Evolutionary conservation across 2,797 vertebrate genomes (phyloP).

Genomic region (Rhinichthys osculus): DNA sequence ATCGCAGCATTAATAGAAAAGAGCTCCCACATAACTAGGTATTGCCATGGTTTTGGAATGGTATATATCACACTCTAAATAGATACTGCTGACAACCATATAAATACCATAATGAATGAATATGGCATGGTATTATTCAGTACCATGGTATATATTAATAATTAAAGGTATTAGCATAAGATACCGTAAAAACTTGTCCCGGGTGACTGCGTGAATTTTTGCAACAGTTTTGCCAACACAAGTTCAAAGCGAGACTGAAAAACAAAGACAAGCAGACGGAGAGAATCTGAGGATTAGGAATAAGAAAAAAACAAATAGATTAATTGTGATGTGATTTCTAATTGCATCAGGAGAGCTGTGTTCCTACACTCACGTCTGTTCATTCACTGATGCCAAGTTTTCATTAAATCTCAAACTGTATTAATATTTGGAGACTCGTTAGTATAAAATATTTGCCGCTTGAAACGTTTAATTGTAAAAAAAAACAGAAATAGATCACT

Average conservation of each 20-base stretch:
- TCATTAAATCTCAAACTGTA: constrained; percentile 30
- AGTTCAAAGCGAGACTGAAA: background rate
- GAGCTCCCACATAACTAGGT: background rate
- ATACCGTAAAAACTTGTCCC: background rate
- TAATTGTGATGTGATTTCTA: constrained; percentile 32
- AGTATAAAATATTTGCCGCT: constrained; percentile 23
- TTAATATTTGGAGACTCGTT: constrained; percentile 18
- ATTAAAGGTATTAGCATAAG: background rate
- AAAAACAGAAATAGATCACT: background rate
- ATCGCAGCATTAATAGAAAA: background rate
- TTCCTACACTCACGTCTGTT: constrained; percentile 16
- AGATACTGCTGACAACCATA: background rate
- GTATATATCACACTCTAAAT: background rate
- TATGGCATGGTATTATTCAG: background rate
- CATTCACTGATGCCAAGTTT: constrained; percentile 31
- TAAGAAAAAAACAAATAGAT: constrained; percentile 14
- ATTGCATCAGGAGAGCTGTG: constrained; percentile 30
- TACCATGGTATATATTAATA: no score
- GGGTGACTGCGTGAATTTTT: background rate
- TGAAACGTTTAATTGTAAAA: constrained; percentile 36
- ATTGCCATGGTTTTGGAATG: background rate
- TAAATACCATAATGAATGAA: background rate
- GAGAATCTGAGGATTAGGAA: constrained; percentile 18
- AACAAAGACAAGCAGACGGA: constrained; percentile 1
- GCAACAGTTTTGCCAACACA: background rate